These are phyloP conservation scores for Lasioglossum figueresi DNA, from an alignment of 2,888 invertebrate genomes.

Conservation along the genomic window DNA sequence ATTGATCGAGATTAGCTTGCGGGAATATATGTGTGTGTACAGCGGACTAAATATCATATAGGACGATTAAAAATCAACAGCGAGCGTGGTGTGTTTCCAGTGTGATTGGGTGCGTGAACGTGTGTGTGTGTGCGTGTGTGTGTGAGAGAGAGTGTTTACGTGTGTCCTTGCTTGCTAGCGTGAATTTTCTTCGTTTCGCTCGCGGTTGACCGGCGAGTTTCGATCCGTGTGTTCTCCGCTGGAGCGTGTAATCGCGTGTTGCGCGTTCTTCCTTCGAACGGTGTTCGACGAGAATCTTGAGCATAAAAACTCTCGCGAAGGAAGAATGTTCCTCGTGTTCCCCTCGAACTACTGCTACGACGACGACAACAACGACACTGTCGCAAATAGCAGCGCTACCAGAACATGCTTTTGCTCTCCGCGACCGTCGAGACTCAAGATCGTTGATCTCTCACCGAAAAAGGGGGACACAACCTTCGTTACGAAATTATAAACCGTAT, in stretches of 20 bases:
- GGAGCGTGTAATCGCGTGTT: slow-evolving; percentile 25
- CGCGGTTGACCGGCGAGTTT: not conserved
- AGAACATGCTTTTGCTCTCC: slow-evolving; percentile 58
- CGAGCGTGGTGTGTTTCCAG: slow-evolving; percentile 53
- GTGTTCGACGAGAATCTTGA: slow-evolving; percentile 49
- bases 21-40: slow-evolving; percentile 70
- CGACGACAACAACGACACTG: slow-evolving; percentile 60
- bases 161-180: not conserved
- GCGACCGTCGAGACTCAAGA: slow-evolving; percentile 69
- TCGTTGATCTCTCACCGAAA: slow-evolving; percentile 70
- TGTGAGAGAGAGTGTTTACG: not conserved
- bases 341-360: slow-evolving; percentile 34
- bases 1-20: slow-evolving; percentile 68
- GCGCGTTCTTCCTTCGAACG: slow-evolving; percentile 67
- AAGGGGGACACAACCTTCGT: slow-evolving; percentile 81
- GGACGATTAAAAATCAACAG: slow-evolving; percentile 71
- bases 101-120: not conserved
- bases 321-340: slow-evolving; percentile 9
- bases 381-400: slow-evolving; percentile 51
- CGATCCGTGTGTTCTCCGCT: not conserved
- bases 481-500: slow-evolving; percentile 79
- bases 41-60: slow-evolving; percentile 72
- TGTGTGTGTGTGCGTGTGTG: not conserved
- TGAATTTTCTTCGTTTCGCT: not conserved
- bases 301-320: slow-evolving; percentile 14